Evolutionary conservation across 2,113 vertebrate species (phyloP).

Genomic region (Leucosticte australis): DNA sequence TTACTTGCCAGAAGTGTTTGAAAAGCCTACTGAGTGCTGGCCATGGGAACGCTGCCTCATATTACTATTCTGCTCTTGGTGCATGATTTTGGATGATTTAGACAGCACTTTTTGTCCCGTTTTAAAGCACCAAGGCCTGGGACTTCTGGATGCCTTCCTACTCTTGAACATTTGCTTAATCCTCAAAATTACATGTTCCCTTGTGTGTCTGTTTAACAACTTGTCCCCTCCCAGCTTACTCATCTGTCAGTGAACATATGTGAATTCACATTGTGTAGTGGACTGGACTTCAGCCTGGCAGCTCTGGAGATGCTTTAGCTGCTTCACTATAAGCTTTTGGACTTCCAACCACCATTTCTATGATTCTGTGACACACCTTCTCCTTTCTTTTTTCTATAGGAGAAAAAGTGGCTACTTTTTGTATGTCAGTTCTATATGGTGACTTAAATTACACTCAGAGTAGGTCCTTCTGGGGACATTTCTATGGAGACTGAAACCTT

Average conservation of each 20-base stretch:
- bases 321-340: not conserved
- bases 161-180: not conserved
- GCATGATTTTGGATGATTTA: not conserved
- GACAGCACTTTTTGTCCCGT: not conserved
- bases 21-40: not conserved
- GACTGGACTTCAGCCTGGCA: not conserved
- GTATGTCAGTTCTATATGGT: not conserved
- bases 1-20: not conserved
- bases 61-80: not conserved
- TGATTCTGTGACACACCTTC: not conserved
- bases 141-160: not conserved
- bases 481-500: not conserved
- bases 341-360: not conserved
- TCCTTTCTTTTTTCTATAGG: not conserved
- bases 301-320: not conserved
- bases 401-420: not conserved
- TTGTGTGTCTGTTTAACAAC: not conserved
- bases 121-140: not conserved
- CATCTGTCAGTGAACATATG: not conserved
- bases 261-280: not conserved
- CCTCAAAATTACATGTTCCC: not conserved
- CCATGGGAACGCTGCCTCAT: not conserved
- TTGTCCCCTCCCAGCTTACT: not conserved
- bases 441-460: not conserved
- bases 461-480: not conserved